phyloP scores from a whole-genome alignment of 2,888 invertebrate genomes.

The Ametastegia equiseti region DNA sequence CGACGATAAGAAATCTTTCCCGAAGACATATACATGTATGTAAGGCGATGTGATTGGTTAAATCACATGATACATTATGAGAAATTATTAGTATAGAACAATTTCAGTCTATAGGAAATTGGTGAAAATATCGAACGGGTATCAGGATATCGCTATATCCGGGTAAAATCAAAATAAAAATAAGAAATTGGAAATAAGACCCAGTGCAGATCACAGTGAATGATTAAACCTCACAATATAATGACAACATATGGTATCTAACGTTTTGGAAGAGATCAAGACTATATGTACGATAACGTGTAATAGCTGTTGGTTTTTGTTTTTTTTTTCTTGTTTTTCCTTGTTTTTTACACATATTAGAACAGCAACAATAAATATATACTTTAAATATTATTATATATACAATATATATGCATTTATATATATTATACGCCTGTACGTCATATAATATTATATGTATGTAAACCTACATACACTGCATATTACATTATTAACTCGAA shows the following conservation, averaged over 20 bases:
- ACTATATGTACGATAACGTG: slow-evolving; percentile 35
- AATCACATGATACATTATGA: no score
- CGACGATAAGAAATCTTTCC: background rate
- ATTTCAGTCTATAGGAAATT: no score
- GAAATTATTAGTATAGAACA: no score
- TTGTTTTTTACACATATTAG: no score
- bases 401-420: slow-evolving; percentile 7
- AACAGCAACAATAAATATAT: slow-evolving; percentile 47
- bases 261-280: slow-evolving; percentile 40
- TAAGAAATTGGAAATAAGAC: background rate
- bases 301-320: slow-evolving; percentile 40
- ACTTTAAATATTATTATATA: slow-evolving; percentile 37
- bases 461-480: no score
- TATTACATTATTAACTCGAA: background rate
- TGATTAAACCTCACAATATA: slow-evolving; percentile 35
- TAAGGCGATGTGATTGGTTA: no score
- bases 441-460: no score
- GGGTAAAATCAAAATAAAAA: background rate
- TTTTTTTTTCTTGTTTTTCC: slow-evolving; percentile 1
- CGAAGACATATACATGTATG: background rate
- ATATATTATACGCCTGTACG: background rate
- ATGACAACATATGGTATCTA: slow-evolving; percentile 44
- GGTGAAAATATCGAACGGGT: background rate
- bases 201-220: slow-evolving; percentile 29
- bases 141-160: background rate